Evolutionary conservation across 1,140 invertebrate genomes (phyloP).

Genomic region (Carcinoscorpius rotundicauda): DNA sequence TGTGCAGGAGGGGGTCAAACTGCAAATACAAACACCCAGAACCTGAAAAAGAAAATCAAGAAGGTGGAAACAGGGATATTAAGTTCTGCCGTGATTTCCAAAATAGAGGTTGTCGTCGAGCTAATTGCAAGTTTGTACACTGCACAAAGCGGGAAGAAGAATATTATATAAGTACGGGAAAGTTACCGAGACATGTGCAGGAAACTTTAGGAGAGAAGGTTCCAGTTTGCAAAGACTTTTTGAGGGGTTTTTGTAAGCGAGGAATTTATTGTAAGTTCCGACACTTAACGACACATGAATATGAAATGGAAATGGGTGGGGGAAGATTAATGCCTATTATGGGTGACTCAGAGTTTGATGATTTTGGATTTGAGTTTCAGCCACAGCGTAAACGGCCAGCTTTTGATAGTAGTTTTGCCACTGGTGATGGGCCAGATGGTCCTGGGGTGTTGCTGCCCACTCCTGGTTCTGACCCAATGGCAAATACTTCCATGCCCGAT

Average conservation of each 20-base stretch:
- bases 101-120: conserved; percentile 52
- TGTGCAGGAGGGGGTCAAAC: conserved; percentile 58
- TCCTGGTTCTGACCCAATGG: too few species aligned
- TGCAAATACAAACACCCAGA: conserved; percentile 59
- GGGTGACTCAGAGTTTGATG: conserved; percentile 16
- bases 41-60: conserved; percentile 35
- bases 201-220: conserved; percentile 24
- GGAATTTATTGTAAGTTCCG: conserved; percentile 42
- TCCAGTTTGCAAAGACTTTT: conserved; percentile 61
- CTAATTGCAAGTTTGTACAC: conserved; percentile 59
- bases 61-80: conserved; percentile 27
- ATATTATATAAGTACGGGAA: conserved; percentile 52
- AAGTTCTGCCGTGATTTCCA: conserved; percentile 74
- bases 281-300: conserved; percentile 34
- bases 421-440: too few species aligned
- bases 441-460: too few species aligned
- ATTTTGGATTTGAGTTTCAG: conserved; percentile 15
- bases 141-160: conserved; percentile 63
- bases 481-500: not conserved
- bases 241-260: conserved; percentile 55
- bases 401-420: conserved; percentile 3
- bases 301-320: conserved; percentile 22
- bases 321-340: conserved; percentile 1
- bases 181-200: conserved; percentile 47
- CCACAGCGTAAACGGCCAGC: conserved; percentile 24